phyloP scores from a whole-genome alignment of 2,113 vertebrate species.

The Suricata suricatta region DNA sequence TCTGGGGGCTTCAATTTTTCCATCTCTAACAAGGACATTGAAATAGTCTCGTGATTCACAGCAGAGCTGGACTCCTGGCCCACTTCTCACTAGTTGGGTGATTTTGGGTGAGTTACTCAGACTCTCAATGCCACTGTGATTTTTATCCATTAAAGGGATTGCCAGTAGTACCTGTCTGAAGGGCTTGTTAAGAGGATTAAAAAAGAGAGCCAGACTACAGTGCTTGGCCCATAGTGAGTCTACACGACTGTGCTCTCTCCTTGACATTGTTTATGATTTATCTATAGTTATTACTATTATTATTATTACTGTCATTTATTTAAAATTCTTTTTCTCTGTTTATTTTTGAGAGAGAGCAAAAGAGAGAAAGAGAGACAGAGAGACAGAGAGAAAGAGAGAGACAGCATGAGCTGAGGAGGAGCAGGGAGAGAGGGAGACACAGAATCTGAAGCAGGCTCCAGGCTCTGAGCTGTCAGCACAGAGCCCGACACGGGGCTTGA shows the following conservation, averaged over 20 bases:
- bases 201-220: background rate
- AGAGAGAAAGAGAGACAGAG: no score
- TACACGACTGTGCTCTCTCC: rapidly evolving
- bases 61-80: background rate
- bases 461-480: no score
- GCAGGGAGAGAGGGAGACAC: no score
- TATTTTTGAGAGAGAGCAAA: no score
- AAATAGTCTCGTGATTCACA: background rate
- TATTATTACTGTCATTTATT: background rate
- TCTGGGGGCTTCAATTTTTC: background rate
- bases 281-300: background rate
- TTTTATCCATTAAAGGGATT: background rate
- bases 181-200: background rate
- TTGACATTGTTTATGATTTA: background rate
- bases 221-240: background rate
- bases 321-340: no score
- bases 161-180: background rate
- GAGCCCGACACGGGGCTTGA: no score
- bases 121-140: background rate
- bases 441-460: no score
- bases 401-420: no score
- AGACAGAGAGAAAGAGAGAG: no score
- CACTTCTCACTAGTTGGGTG: background rate
- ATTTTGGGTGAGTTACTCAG: background rate
- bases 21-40: background rate